phyloP scores from a whole-genome alignment of 1,140 invertebrate genomes.

The Aradophagus sp. region DNA sequence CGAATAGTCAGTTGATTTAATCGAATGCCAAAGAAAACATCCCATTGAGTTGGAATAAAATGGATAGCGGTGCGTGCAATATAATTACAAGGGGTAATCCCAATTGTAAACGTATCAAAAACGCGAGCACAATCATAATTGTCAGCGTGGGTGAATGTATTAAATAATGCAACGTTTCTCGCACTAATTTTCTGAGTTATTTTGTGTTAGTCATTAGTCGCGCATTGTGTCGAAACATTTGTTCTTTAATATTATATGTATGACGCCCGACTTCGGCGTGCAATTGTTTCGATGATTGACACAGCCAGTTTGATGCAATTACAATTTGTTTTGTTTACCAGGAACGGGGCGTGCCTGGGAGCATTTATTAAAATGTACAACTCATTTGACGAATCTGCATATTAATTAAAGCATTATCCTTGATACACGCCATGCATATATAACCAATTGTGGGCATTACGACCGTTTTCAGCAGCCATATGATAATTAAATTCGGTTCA shows the following conservation, averaged over 20 bases:
- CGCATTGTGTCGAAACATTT: conserved; percentile 16
- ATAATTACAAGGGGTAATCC: conserved; percentile 21
- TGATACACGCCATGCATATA: conserved; percentile 53
- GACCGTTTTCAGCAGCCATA: conserved; percentile 40
- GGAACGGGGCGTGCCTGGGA: conserved; percentile 30
- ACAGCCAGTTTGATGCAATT: conserved; percentile 43
- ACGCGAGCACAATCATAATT: conserved; percentile 15
- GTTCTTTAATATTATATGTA: conserved; percentile 32
- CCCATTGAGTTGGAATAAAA: background rate
- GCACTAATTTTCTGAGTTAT: conserved; percentile 23
- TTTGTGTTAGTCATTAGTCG: conserved; percentile 31
- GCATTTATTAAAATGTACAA: conserved; percentile 57
- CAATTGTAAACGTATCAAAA: conserved; percentile 34
- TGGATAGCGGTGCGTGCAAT: background rate
- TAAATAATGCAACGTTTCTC: conserved; percentile 30
- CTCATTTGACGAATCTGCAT: conserved; percentile 57
- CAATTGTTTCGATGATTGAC: conserved; percentile 49
- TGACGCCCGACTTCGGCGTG: conserved; percentile 6
- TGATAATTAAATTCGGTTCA: conserved; percentile 52
- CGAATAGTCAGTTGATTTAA: too few species aligned
- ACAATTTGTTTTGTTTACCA: conserved; percentile 52
- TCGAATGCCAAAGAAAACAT: too few species aligned
- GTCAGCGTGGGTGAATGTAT: conserved; percentile 11
- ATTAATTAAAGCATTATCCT: conserved; percentile 56
- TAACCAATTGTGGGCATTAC: conserved; percentile 48